Conservation (phyloP, 1,140 invertebrate species). For the Oppia nitens region DNA sequence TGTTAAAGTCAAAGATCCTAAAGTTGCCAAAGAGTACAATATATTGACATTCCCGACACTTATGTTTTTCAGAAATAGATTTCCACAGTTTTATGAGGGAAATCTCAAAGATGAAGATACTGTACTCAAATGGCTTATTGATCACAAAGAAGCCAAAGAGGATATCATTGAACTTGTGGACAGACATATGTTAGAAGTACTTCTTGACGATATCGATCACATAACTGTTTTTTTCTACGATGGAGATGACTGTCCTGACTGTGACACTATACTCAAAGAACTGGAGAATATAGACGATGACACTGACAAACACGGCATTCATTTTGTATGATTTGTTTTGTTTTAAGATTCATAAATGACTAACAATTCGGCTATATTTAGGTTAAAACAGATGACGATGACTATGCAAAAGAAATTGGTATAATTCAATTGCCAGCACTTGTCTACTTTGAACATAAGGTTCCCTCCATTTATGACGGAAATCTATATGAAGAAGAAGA, state of each 20-base stretch:
- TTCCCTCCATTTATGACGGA: conserved; percentile 21
- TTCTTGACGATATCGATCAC: conserved; percentile 76
- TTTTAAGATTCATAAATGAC: neutral
- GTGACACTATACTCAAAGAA: conserved; percentile 63
- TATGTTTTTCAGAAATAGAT: conserved; percentile 75
- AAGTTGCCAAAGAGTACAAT: conserved; percentile 74
- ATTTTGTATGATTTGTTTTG: conserved; percentile 42
- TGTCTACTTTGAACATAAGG: conserved; percentile 24
- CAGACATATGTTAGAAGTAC: conserved; percentile 64
- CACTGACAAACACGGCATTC: conserved; percentile 73
- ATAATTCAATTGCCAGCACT: conserved; percentile 54
- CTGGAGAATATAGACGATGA: conserved; percentile 87
- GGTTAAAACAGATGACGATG: conserved; percentile 71
- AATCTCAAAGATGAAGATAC: conserved; percentile 78
- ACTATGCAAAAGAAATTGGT: conserved; percentile 63
- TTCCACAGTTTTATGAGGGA: conserved; percentile 66
- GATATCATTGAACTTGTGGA: conserved; percentile 84
- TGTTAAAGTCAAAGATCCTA: conserved; percentile 77
- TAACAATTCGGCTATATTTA: neutral
- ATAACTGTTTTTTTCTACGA: conserved; percentile 83
- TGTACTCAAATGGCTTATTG: conserved; percentile 73
- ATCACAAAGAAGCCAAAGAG: conserved; percentile 56
- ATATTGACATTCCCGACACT: conserved; percentile 51
- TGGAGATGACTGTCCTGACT: conserved; percentile 41
- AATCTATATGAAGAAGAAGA: conserved; percentile 24